Evolutionary conservation across 1,140 invertebrate species (phyloP).

Genomic region (Drosophila athabasca): DNA sequence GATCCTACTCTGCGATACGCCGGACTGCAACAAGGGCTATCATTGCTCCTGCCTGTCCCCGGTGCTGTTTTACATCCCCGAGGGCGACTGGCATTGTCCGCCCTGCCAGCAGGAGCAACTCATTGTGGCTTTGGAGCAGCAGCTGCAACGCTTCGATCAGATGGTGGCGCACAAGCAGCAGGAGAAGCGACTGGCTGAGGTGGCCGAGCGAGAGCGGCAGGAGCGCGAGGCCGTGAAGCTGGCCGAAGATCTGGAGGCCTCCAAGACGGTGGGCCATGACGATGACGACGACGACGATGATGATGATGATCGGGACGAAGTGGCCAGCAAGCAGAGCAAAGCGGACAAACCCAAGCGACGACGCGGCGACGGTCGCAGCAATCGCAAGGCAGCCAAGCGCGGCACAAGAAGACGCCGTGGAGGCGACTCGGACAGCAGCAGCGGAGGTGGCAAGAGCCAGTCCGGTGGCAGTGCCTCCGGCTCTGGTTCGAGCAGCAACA

Average conservation of each 20-base stretch:
- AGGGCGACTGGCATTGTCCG: constrained; percentile 98
- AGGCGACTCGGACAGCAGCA: constrained; percentile 33
- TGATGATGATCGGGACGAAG: constrained; percentile 49
- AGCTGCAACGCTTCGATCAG: constrained; percentile 87
- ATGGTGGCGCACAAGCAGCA: constrained; percentile 88
- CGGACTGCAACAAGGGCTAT: constrained; percentile 94
- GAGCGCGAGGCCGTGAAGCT: constrained; percentile 32
- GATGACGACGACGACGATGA: constrained; percentile 46
- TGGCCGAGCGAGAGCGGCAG: constrained; percentile 75
- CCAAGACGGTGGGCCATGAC: constrained; percentile 14
- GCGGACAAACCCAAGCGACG: constrained; percentile 63
- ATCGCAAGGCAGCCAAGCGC: constrained; percentile 58
- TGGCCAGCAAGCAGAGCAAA: constrained; percentile 25
- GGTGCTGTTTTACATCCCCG: constrained; percentile 95
- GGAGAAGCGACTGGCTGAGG: constrained; percentile 88
- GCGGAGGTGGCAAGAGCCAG: constrained; percentile 36
- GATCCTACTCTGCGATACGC: constrained; percentile 96
- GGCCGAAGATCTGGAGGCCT: constrained; percentile 27
- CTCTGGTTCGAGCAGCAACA: constrained; percentile 48
- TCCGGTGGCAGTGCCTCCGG: constrained; percentile 33
- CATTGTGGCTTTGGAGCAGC: constrained; percentile 87
- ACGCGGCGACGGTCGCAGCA: constrained; percentile 75
- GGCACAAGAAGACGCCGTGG: constrained; percentile 63
- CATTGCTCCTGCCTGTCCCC: constrained; percentile 97
- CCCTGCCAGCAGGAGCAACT: constrained; percentile 94